Conservation (phyloP, 2,888 invertebrate genomes). For the Drosophila lacicola region DNA sequence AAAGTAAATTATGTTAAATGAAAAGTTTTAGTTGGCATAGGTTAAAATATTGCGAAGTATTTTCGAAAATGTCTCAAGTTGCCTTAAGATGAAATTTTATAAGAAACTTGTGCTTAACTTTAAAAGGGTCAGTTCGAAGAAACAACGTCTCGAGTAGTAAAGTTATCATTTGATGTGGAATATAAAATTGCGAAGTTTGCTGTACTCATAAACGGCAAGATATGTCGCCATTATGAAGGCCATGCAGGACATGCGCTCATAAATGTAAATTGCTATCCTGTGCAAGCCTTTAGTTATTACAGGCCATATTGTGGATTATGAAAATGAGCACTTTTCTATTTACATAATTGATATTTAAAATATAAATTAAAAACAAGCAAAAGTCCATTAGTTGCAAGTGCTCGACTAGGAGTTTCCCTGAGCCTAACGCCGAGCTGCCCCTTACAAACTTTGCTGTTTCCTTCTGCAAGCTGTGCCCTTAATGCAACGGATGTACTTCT, state of each 20-base stretch:
- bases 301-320: constrained; percentile 55
- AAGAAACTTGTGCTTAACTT: constrained; percentile 8
- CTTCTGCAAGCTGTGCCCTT: too few relatives aligned
- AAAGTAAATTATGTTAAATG: background rate
- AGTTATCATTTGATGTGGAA: constrained; percentile 4
- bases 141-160: background rate
- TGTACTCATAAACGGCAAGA: background rate
- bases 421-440: too few relatives aligned
- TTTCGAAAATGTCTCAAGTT: too few relatives aligned
- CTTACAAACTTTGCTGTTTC: too few relatives aligned
- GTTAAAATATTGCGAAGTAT: too few relatives aligned
- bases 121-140: too few relatives aligned
- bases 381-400: too few relatives aligned
- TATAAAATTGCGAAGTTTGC: background rate
- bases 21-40: background rate
- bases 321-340: constrained; percentile 60
- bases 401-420: too few relatives aligned
- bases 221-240: constrained; percentile 1
- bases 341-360: constrained; percentile 78
- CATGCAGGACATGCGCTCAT: constrained; percentile 23
- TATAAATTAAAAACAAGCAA: constrained; percentile 44
- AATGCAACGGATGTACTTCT: too few relatives aligned
- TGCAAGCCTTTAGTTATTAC: constrained; percentile 38
- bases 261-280: constrained; percentile 55
- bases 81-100: background rate